Conservation (phyloP, 2,113 vertebrate genomes). For the Chunga burmeisteri region DNA sequence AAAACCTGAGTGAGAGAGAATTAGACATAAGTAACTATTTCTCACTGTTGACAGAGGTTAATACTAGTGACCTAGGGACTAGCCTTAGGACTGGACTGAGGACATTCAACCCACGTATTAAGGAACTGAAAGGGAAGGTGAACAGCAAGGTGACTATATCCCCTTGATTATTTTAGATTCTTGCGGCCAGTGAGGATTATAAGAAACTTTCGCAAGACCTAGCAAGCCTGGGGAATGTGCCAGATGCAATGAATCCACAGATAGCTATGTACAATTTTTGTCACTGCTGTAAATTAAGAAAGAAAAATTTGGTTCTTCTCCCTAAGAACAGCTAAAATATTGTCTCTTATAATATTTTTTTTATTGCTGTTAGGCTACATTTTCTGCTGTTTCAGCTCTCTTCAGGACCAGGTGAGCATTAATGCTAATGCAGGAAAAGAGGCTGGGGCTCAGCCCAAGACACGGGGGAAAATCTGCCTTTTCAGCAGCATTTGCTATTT, state of each 20-base stretch:
- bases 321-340: not conserved
- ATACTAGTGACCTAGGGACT: not conserved
- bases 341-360: not conserved
- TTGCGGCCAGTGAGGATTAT: not conserved
- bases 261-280: not conserved
- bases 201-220: not conserved
- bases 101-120: not conserved
- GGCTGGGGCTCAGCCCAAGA: not conserved
- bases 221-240: not conserved
- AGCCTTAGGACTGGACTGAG: not conserved
- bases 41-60: constrained; percentile 38
- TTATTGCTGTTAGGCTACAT: not conserved
- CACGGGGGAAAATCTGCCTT: not conserved
- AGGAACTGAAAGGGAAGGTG: not conserved
- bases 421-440: not conserved
- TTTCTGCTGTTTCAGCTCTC: not conserved
- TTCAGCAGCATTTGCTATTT: not conserved
- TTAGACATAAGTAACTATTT: not conserved
- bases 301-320: not conserved
- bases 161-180: not conserved
- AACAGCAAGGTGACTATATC: not conserved
- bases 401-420: not conserved
- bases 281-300: not conserved
- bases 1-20: not conserved
- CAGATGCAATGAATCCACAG: not conserved